Evolutionary conservation across 2,888 invertebrate species (phyloP), one percentile per base, ranked within the genome.

Genomic region (Apotomis capreana): DNA sequence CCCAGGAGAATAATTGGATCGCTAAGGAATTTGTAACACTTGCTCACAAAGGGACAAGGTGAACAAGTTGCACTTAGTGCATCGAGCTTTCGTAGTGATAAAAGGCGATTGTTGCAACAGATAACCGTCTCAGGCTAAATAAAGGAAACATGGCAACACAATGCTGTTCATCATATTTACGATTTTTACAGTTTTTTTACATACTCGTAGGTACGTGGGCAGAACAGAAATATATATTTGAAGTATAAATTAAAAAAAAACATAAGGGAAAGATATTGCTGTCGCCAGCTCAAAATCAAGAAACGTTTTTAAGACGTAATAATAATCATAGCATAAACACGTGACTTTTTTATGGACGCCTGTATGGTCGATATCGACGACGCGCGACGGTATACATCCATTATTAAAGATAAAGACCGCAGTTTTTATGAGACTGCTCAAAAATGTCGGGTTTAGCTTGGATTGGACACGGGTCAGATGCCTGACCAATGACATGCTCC

Each of bases 31-130:
- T 65, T 55, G 64, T 70, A 70, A 70, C 64, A 70, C 59, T 65
- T 67, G 70, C 54, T 26, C 15, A 49, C 60, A 71, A 61, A 71
- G 67, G 70, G 67, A n/a, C 67, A 71, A 71, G 70, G 70, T 61
- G 61, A 67, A 15, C 70, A n/a, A 61, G 61, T 37, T 55, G 49
- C 49, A 61, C 55, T 67, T 37, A 65, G 49, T 54, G 54, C 70
- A 61, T 15, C 60, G 59, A 49, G 65, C 51, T 65, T 59, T 65
- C 36, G 37, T 54, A 49, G 54, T 52, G 61, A 67, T 71, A 71
- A 57, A 65, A 60, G 37, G 13, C 10, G 46, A 60, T 60, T 65
- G 54, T 65, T 60, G 26, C 62, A 55, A 49, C 40, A 40, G 44
- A 65, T 64, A 54, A 54, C 64, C 26, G 12, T 49, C 57, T 4